Percentiles rank a stretch among this genome's conserved stretches.
phyloP scores from a whole-genome alignment of 2,113 vertebrate species.

The Rhinoptilus africanus region DNA sequence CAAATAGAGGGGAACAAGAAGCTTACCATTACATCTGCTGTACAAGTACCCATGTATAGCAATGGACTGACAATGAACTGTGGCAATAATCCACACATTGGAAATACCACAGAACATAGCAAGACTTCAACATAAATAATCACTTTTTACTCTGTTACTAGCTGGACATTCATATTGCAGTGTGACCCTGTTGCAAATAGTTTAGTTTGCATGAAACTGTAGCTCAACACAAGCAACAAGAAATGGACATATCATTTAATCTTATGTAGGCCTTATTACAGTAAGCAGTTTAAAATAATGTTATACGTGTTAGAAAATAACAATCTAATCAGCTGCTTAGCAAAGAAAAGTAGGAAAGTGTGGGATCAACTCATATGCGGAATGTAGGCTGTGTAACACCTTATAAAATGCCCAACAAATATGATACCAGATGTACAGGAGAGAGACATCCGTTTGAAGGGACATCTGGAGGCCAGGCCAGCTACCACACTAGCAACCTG shows the following conservation, averaged over 20 bases:
- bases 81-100: not conserved
- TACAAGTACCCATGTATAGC: not conserved
- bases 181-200: not conserved
- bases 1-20: not conserved
- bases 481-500: not conserved
- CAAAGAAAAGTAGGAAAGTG: not conserved
- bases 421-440: not conserved
- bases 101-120: not conserved
- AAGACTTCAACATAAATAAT: not conserved
- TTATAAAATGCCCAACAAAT: not conserved
- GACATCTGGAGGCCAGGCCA: not conserved
- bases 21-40: not conserved
- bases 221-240: not conserved
- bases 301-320: not conserved
- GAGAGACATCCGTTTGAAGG: not conserved
- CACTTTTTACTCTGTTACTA: not conserved
- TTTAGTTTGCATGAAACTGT: not conserved
- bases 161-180: not conserved
- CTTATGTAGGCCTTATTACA: not conserved
- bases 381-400: not conserved
- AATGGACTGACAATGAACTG: not conserved
- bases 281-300: not conserved
- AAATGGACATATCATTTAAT: not conserved
- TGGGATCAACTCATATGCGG: not conserved
- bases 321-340: not conserved